These are phyloP conservation scores for Aspidiotus rigidus DNA, from an alignment of 2,888 invertebrate species.

Conservation along the genomic window DNA sequence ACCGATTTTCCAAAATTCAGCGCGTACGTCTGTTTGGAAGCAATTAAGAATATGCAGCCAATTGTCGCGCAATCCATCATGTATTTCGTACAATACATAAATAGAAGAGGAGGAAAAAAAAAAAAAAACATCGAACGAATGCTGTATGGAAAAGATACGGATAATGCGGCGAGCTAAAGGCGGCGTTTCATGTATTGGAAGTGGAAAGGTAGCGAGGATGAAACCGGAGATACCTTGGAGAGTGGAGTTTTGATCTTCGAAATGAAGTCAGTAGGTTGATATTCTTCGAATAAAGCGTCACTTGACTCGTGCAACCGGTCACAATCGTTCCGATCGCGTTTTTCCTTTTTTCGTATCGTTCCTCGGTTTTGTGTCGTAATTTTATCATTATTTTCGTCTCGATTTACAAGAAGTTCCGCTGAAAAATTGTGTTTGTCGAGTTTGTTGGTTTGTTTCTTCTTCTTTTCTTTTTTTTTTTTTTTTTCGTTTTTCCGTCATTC, in stretches of 20 bases:
- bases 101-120: neutral
- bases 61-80: too few species aligned
- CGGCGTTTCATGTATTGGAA: conserved; percentile 23
- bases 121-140: conserved; percentile 13
- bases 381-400: too few species aligned
- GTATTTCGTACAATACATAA: too few species aligned
- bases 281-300: conserved; percentile 28
- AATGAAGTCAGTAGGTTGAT: conserved; percentile 34
- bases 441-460: conserved; percentile 9
- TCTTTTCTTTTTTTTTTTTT: neutral
- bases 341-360: neutral
- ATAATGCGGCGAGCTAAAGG: conserved; percentile 15
- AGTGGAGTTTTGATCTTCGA: conserved; percentile 32
- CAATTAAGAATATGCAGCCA: too few species aligned
- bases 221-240: conserved; percentile 30
- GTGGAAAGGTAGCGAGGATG: conserved; percentile 25
- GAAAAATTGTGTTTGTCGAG: neutral
- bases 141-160: too few species aligned
- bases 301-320: conserved; percentile 29
- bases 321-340: conserved; percentile 20
- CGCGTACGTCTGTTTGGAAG: too few species aligned
- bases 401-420: neutral
- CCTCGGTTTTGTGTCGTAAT: too few species aligned
- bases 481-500: too few species aligned
- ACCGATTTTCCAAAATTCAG: too few species aligned